Evolutionary conservation across 1,140 invertebrate genomes (phyloP), one percentile per base, ranked within the genome.

Genomic region (Cotesia glomerata): DNA sequence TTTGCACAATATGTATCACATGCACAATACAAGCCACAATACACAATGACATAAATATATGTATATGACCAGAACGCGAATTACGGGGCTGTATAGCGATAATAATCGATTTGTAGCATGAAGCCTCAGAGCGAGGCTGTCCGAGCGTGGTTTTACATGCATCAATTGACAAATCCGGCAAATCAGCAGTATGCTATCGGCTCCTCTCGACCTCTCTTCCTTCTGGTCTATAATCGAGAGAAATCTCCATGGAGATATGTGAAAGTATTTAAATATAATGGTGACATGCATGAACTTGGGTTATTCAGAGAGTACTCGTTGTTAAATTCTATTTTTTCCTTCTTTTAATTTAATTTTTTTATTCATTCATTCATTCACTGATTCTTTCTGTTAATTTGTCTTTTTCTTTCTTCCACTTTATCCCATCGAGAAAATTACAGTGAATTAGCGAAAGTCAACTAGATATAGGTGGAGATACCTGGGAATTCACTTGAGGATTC

Each of bases 151-250:
- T 67, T 56, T 64, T 67, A 8, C 49, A 67, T 67, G 45, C 65
- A 67, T 67, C 65, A 67, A 54, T 54, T 67, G 65, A 51, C 65
- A 49, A 67, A 65, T 65, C 63, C 45, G 36, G 36, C 36, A 65
- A 49, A 26, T 45, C 16, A 62, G 32, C 32, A 26, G 32, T 18
- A 18, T 35, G 59, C 35, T 45, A 65, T 65, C 56, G 18, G 9
- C 14, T 26, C 16, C 9, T 9, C 7, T 11, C 7, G 11, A 11
- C 39, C 11, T 11, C 39, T 45, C 39, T 5, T 45, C 39, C 39
- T 45, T 45, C 39, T 45, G 39, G 7, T 45, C 5, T 45, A 9
- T 45, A 45, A 7, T 39, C 36, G 36, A 39, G 39, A 45, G 8
- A 45, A 45, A 45, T 45, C 39, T 45, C 39, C 39, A 45, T 54